Evolutionary conservation across 2,113 vertebrate genomes (phyloP).

Genomic region (Myotis davidii): DNA sequence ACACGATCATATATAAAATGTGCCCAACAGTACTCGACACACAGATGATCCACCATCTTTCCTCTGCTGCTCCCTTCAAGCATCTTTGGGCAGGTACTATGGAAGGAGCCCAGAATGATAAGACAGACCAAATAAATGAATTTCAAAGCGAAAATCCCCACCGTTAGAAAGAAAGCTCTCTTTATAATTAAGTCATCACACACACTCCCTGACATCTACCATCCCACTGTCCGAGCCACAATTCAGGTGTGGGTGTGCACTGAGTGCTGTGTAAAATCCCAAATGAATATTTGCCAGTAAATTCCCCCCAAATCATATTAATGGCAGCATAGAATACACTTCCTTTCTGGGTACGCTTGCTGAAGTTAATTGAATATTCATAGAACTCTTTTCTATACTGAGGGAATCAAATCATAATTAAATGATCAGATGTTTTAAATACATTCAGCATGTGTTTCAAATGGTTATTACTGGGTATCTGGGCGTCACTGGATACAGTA

Average conservation of each 20-base stretch:
- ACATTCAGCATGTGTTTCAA: not conserved
- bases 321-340: not conserved
- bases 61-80: not conserved
- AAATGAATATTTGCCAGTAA: not conserved
- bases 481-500: not conserved
- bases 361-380: not conserved
- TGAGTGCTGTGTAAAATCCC: not conserved
- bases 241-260: not conserved
- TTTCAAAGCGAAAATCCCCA: conserved; percentile 19
- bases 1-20: not conserved
- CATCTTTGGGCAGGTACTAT: not conserved
- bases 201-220: not conserved
- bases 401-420: conserved; percentile 29
- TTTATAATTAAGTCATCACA: conserved; percentile 11
- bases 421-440: not conserved
- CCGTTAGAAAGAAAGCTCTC: conserved; percentile 23
- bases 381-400: not conserved
- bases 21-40: not conserved
- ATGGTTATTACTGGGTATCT: not conserved
- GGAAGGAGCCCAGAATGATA: not conserved
- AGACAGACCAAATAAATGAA: conserved; percentile 18
- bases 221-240: not conserved
- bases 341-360: not conserved
- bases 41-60: not conserved
- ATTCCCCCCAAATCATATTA: not conserved